Conservation (phyloP, 2,797 vertebrate genomes). For the Alca torda region DNA sequence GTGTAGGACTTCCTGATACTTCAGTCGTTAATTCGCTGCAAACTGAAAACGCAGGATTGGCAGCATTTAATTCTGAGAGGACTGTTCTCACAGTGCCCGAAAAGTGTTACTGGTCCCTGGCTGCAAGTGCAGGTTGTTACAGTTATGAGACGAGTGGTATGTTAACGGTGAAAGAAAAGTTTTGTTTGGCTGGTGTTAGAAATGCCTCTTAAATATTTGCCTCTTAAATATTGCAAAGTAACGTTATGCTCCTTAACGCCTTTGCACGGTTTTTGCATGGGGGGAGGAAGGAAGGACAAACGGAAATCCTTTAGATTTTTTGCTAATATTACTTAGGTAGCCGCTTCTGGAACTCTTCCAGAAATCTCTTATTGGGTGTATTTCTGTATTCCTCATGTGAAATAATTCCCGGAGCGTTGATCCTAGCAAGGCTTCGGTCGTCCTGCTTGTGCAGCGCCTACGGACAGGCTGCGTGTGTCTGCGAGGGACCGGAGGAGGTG, state of each 20-base stretch:
- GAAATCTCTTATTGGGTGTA: not conserved
- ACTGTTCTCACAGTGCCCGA: accelerated
- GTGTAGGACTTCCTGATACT: conserved; percentile 1
- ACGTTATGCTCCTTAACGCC: not conserved
- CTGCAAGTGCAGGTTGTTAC: not conserved
- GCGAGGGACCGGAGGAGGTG: not conserved
- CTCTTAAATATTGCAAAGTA: not conserved
- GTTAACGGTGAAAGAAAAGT: not conserved
- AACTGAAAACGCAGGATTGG: not conserved
- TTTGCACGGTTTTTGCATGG: not conserved
- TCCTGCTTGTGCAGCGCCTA: not conserved
- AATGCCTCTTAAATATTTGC: not conserved
- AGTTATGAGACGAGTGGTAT: not conserved
- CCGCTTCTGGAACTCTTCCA: not conserved
- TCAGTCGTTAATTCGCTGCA: not conserved
- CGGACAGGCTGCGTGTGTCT: not conserved
- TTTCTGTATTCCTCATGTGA: not conserved
- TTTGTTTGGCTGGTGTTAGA: not conserved
- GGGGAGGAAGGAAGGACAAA: conserved; percentile 10
- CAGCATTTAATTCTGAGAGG: not conserved
- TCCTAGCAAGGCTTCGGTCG: not conserved
- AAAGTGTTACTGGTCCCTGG: not conserved
- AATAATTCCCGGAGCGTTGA: accelerated
- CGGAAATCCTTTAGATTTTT: conserved; percentile 24
- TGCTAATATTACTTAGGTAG: not conserved